phyloP scores from a whole-genome alignment of 2,888 invertebrate species.

The Esperia sulphurella region DNA sequence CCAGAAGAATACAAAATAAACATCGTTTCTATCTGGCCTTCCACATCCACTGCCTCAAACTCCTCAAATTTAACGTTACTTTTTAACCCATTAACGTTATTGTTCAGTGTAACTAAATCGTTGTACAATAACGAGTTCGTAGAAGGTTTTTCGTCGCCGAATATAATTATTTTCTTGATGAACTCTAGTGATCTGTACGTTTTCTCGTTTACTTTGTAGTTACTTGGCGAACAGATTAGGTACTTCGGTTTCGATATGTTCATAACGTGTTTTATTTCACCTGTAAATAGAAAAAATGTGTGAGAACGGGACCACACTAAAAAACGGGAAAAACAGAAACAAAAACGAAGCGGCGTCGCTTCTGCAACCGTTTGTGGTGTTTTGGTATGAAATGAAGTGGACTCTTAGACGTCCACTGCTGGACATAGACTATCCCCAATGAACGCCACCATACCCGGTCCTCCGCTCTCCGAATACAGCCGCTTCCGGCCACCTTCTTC shows the following conservation, averaged over 20 bases:
- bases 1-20: conserved; percentile 62
- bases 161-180: conserved; percentile 42
- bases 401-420: too few relatives aligned
- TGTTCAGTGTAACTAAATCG: conserved; percentile 27
- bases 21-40: conserved; percentile 40
- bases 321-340: too few relatives aligned
- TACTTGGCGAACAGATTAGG: conserved; percentile 45
- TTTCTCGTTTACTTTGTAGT: conserved; percentile 36
- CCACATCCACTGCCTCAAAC: conserved; percentile 38
- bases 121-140: conserved; percentile 36
- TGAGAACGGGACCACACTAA: too few relatives aligned
- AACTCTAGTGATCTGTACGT: conserved; percentile 26
- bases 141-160: conserved; percentile 37
- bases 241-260: conserved; percentile 51
- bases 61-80: conserved; percentile 37
- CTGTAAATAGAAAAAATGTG: conserved; percentile 31
- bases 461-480: too few relatives aligned
- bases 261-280: conserved; percentile 47
- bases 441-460: too few relatives aligned
- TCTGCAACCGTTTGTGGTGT: too few relatives aligned
- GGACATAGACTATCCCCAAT: too few relatives aligned
- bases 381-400: too few relatives aligned
- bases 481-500: too few relatives aligned
- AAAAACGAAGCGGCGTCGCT: too few relatives aligned
- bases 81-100: not conserved